Evolutionary conservation across 2,797 vertebrate genomes (phyloP).

Genomic region (Esox masquinongy): DNA sequence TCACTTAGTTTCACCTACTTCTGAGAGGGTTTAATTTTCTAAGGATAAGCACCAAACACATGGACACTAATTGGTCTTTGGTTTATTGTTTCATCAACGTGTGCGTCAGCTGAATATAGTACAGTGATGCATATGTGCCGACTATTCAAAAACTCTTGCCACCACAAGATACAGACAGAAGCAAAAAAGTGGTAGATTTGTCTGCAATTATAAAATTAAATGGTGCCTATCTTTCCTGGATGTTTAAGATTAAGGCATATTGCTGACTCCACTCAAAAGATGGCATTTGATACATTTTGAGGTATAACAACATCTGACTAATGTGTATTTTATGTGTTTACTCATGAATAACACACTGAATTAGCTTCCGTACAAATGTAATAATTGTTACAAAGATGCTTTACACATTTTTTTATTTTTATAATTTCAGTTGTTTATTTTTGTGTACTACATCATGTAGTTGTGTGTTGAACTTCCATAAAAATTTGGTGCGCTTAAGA

Average conservation of each 20-base stretch:
- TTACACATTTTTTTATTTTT: too few species aligned
- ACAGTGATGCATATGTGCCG: constrained; percentile 27
- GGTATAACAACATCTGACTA: too few species aligned
- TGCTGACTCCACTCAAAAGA: too few species aligned
- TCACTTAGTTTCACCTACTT: neutral
- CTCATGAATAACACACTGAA: too few species aligned
- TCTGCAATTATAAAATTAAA: too few species aligned
- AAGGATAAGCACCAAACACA: constrained; percentile 30
- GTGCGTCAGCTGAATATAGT: constrained; percentile 40
- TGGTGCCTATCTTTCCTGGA: constrained; percentile 1
- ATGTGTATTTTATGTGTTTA: too few species aligned
- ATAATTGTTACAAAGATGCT: too few species aligned
- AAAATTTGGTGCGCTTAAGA: neutral
- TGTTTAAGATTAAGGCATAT: too few species aligned
- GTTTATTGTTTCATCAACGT: constrained; percentile 46
- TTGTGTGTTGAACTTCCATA: constrained; percentile 8
- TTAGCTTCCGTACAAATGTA: too few species aligned
- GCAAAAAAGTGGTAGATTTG: constrained; percentile 11
- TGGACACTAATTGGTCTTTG: constrained; percentile 39
- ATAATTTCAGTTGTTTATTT: too few species aligned
- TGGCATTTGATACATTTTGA: too few species aligned
- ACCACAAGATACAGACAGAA: constrained; percentile 12
- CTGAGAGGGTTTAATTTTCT: constrained; percentile 16
- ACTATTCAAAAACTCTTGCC: constrained; percentile 16
- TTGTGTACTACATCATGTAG: constrained; percentile 15